Conservation (phyloP, 2,888 invertebrate species). For the Germaria angustata region DNA sequence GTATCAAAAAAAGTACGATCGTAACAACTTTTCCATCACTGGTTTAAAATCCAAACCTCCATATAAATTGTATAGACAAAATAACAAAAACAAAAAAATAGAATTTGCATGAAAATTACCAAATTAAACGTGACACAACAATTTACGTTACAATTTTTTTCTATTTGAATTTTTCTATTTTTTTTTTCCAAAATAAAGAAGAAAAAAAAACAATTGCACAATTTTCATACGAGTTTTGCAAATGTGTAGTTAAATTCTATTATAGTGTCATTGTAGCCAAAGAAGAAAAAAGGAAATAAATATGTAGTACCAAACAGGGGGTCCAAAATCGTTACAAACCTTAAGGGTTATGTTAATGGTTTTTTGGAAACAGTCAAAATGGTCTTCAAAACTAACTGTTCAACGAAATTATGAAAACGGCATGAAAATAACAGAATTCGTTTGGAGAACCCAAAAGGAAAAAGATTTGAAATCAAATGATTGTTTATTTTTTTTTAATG, state of each 20-base stretch:
- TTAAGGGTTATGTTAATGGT: constrained; percentile 61
- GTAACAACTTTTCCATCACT: no score
- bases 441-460: not conserved
- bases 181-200: constrained; percentile 22
- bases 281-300: not conserved
- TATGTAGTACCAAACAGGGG: constrained; percentile 15
- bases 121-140: constrained; percentile 78
- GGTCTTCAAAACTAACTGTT: constrained; percentile 39
- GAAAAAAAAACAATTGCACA: constrained; percentile 35
- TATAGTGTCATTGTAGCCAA: constrained; percentile 48
- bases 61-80: constrained; percentile 33
- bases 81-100: constrained; percentile 52
- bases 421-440: not conserved
- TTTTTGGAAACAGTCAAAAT: constrained; percentile 41
- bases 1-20: no score
- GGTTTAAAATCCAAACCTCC: not conserved
- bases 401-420: constrained; percentile 38
- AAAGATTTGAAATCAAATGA: constrained; percentile 22
- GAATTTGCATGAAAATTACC: constrained; percentile 76
- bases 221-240: constrained; percentile 29
- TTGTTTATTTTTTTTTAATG: not conserved
- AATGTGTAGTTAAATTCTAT: constrained; percentile 42
- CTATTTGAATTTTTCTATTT: constrained; percentile 24
- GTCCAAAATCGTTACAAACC: constrained; percentile 48
- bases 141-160: constrained; percentile 72